Evolutionary conservation across 92 coral and sea anemone species (phyloP).

Genomic region (Umimayanthus kanabou): DNA sequence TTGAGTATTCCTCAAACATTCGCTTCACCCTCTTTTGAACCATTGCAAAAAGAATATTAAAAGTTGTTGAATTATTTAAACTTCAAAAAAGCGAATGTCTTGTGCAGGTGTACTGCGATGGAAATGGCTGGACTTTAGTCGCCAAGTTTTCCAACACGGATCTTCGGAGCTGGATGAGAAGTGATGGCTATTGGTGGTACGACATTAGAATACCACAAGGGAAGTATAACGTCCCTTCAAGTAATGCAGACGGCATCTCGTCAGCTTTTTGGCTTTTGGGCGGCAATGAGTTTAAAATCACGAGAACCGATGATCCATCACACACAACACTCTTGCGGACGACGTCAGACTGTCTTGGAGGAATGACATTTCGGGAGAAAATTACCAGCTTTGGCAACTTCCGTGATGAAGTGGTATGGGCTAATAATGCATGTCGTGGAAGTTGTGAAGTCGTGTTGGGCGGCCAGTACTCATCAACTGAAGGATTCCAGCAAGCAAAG

Average conservation of each 20-base stretch:
- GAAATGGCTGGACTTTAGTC: no score
- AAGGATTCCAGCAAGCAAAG: conserved; percentile 13
- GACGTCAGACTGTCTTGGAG: conserved; percentile 23
- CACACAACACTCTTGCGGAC: conserved; percentile 33
- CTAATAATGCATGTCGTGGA: conserved; percentile 12
- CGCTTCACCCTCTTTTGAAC: no score
- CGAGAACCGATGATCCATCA: conserved; percentile 32
- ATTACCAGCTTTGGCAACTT: conserved; percentile 26
- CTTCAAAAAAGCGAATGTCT: no score
- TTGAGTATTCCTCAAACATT: no score
- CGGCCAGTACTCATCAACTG: conserved; percentile 9
- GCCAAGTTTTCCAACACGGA: no score
- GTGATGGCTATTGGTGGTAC: conserved; percentile 52
- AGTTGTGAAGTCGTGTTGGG: conserved; percentile 20
- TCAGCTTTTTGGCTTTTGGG: conserved; percentile 19
- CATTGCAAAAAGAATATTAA: no score
- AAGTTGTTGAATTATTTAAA: no score
- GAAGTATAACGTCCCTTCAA: conserved; percentile 1
- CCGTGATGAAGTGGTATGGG: conserved; percentile 24
- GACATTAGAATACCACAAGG: conserved; percentile 17
- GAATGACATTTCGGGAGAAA: conserved; percentile 28
- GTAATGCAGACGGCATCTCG: conserved; percentile 35
- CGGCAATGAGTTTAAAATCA: conserved; percentile 36
- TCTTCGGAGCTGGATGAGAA: conserved; percentile 25
- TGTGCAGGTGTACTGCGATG: no score